phyloP scores from a whole-genome alignment of 2,797 vertebrate species.

The Poliocrania exsul region DNA sequence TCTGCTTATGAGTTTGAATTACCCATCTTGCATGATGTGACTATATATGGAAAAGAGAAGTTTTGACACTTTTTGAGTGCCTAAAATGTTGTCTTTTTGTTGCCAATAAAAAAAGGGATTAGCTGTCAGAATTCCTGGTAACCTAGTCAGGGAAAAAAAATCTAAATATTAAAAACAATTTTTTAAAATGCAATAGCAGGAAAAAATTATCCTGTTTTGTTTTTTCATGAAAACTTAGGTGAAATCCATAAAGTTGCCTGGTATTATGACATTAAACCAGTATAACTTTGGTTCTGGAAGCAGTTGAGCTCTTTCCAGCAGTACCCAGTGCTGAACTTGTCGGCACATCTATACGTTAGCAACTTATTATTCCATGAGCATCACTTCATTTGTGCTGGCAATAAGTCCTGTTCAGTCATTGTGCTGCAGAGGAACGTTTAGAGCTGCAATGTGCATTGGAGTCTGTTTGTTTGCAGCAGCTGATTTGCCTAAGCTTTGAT shows the following conservation, averaged over 20 bases:
- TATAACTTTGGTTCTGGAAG: not conserved
- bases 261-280: not conserved
- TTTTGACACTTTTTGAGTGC: not conserved
- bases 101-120: not conserved
- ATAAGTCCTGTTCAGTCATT: constrained; percentile 66
- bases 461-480: constrained; percentile 80
- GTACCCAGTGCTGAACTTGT: constrained; percentile 2
- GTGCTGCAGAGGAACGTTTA: constrained; percentile 66
- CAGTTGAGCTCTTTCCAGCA: not conserved
- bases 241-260: not conserved
- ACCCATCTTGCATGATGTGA: not conserved
- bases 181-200: not conserved
- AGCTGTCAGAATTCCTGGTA: not conserved
- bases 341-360: not conserved
- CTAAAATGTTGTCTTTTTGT: not conserved
- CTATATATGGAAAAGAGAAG: not conserved
- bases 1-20: constrained; percentile 29
- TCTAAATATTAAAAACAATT: not conserved
- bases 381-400: constrained; percentile 70
- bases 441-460: constrained; percentile 69
- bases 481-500: constrained; percentile 83
- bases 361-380: constrained; percentile 56
- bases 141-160: not conserved
- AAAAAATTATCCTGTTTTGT: not conserved
- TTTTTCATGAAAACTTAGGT: not conserved